Evolutionary conservation across 2,888 invertebrate species (phyloP).

Genomic region (Drosophila anomalipes): DNA sequence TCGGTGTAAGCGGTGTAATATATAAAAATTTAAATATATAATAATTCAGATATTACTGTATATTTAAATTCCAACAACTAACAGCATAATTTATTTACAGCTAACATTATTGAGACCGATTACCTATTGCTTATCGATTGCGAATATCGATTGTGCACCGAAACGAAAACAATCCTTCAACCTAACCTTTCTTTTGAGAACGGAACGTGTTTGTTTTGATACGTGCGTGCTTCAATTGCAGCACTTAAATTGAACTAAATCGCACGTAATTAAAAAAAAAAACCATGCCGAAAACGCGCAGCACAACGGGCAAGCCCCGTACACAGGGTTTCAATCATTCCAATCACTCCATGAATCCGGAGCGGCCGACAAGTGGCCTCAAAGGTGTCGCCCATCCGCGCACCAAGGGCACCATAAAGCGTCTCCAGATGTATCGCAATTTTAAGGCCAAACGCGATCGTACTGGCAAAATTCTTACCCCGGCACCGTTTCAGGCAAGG

Average conservation of each 20-base stretch:
- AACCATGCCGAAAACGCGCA: conserved; percentile 91
- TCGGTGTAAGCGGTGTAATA: background rate
- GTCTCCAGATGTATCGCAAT: conserved; percentile 99
- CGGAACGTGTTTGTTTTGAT: conserved; percentile 74
- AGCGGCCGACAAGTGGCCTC: conserved; percentile 91
- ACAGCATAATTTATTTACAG: background rate
- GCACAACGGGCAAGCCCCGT: conserved; percentile 90
- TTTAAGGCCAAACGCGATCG: conserved; percentile 97
- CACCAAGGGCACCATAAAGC: conserved; percentile 96
- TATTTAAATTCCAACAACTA: background rate
- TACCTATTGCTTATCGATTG: conserved; percentile 24
- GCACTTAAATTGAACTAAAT: conserved; percentile 16
- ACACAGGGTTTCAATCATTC: conserved; percentile 94
- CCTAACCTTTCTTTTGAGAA: conserved; percentile 48
- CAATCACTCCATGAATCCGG: conserved; percentile 97
- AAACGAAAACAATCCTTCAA: conserved; percentile 31
- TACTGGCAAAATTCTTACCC: conserved; percentile 94
- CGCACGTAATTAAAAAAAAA: conserved; percentile 24
- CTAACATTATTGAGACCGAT: background rate
- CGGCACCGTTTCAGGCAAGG: conserved; percentile 95
- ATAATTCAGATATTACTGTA: background rate
- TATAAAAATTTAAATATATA: background rate
- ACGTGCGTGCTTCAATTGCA: conserved; percentile 35
- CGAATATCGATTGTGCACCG: conserved; percentile 33
- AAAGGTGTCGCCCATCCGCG: conserved; percentile 94